Evolutionary conservation across 2,888 invertebrate genomes (phyloP), one percentile per base, ranked within the genome.

Genomic region (Amorpha juglandis): DNA sequence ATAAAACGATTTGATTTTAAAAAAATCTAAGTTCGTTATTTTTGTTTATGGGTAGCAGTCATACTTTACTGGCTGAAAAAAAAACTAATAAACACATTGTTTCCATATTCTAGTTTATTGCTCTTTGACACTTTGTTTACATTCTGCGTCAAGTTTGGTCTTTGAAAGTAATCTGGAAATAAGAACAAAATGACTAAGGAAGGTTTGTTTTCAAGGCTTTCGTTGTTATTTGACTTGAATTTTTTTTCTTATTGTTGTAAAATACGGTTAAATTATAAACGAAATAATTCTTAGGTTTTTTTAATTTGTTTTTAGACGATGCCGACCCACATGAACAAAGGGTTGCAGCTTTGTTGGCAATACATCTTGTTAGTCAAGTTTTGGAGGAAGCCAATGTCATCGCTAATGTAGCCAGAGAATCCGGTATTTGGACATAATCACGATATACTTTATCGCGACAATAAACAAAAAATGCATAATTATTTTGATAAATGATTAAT

Each of bases 301-400:
- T n/a, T n/a, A n/a, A n/a, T n/a, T n/a, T n/a, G n/a, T 12, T 65
- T 76, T 69, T 75, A 83, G 87, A 81, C 67, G 79, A 80, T 38
- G 74, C 70, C 52, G 82, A 83, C 33, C 70, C 75, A 12, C 74
- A 75, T 63, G 83, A 86, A 64, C 74, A 81, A 11, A 80, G 81
- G 0, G 64, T 81, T 47, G 89, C 87, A 14, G 82, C 83, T 14
- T 72, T 86, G 65, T 69, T 86, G 63, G 92, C 92, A 47, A 79
- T 88, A 9, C 88, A 88, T 71, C 79, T 92, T 45, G 89, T 93
- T 21, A 84, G 84, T 63, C 86, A 91, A 74, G 82, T 93, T 11
- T 75, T 93, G 64, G 89, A 93, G 48, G 92, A 92, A 72, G 92
- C 92, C 0, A 87, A 78, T 69, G 76, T 85, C 64, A 86, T 91